A percentile compares a stretch with the other conserved stretches of the same genome.
These are phyloP conservation scores for Telenomus remus DNA, from an alignment of 1,140 invertebrate species.

Conservation along the genomic window DNA sequence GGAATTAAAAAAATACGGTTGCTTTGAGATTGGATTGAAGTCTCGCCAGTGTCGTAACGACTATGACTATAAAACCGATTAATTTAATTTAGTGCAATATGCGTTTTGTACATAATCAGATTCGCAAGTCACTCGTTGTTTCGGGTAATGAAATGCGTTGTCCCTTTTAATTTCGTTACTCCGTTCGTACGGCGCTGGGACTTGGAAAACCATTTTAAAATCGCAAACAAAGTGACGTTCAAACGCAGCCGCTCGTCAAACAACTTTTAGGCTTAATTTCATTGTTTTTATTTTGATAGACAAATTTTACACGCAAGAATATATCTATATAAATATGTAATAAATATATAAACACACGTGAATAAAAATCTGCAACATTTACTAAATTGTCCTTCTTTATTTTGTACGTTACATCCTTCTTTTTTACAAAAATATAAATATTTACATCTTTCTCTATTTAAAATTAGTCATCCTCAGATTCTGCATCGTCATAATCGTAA, in stretches of 20 bases:
- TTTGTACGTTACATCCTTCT: background rate
- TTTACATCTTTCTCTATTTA: conserved; percentile 1
- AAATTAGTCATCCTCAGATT: background rate
- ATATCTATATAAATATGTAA: conserved; percentile 73
- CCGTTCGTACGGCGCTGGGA: conserved; percentile 16
- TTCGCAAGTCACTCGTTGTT: conserved; percentile 31
- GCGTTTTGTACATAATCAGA: conserved; percentile 41
- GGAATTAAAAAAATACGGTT: conserved; percentile 11
- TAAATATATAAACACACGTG: conserved; percentile 69
- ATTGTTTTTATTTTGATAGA: conserved; percentile 72
- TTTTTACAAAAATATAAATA: too few relatives aligned
- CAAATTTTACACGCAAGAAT: conserved; percentile 69
- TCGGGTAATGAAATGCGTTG: conserved; percentile 24
- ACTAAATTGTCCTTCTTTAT: conserved; percentile 32
- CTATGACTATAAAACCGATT: conserved; percentile 19
- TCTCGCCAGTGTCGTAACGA: conserved; percentile 44
- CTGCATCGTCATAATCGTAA: background rate
- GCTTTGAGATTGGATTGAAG: conserved; percentile 38
- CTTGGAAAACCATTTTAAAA: conserved; percentile 24
- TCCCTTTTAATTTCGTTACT: conserved; percentile 34
- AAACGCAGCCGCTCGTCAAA: conserved; percentile 54
- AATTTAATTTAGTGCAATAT: conserved; percentile 54
- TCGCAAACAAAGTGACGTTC: conserved; percentile 10
- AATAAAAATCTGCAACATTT: conserved; percentile 70
- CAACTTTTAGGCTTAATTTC: conserved; percentile 63